phyloP scores from a whole-genome alignment of 2,797 vertebrate species.

The Muscicapa comitata region DNA sequence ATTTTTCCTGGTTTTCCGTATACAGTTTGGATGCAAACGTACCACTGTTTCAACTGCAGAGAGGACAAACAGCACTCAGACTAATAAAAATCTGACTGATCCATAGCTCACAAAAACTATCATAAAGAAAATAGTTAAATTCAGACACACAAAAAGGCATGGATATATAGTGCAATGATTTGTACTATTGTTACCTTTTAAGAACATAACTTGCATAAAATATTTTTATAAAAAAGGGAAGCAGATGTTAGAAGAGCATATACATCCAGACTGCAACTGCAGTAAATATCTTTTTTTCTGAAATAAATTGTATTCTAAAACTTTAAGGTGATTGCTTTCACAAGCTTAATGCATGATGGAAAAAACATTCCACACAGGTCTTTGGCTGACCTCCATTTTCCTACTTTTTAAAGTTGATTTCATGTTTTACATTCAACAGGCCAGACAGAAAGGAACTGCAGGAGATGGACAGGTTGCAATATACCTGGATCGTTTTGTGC shows the following conservation, averaged over 20 bases:
- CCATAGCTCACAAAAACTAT: not conserved
- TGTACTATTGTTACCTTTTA: not conserved
- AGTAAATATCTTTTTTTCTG: not conserved
- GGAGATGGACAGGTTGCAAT: not conserved
- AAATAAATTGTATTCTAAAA: not conserved
- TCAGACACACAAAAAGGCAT: not conserved
- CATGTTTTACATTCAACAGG: not conserved
- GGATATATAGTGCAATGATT: not conserved
- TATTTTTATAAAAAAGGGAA: not conserved
- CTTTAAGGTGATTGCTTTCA: not conserved
- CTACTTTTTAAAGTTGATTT: not conserved
- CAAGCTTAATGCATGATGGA: not conserved
- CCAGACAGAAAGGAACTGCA: not conserved
- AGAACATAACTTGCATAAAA: not conserved
- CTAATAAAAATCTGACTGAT: not conserved
- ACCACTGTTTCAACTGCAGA: not conserved
- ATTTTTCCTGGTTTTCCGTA: not conserved
- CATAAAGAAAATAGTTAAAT: not conserved
- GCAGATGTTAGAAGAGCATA: not conserved
- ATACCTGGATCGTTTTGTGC: not conserved
- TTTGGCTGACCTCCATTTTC: not conserved
- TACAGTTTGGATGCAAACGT: not conserved
- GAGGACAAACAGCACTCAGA: not conserved
- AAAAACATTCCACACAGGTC: not conserved
- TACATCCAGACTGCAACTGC: not conserved